Evolutionary conservation across 2,888 invertebrate genomes (phyloP).

Genomic region (Platypus cylindrus): DNA sequence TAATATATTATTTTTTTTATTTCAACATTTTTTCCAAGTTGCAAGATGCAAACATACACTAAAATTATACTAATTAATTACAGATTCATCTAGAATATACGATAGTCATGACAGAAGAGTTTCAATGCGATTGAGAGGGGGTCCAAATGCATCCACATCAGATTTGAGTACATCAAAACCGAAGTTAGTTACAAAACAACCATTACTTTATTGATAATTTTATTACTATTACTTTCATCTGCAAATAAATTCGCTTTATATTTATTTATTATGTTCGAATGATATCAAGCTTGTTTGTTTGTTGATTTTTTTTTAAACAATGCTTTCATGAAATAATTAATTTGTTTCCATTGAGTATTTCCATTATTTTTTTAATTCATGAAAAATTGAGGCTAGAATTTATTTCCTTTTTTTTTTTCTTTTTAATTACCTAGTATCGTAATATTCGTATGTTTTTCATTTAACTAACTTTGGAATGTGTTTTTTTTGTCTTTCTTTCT

Average conservation of each 20-base stretch:
- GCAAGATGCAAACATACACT: background rate
- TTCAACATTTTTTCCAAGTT: background rate
- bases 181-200: constrained; percentile 33
- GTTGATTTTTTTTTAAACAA: too few species aligned
- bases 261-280: background rate
- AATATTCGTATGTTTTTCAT: too few species aligned
- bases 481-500: too few species aligned
- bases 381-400: too few species aligned
- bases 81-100: constrained; percentile 32
- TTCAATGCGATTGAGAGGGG: constrained; percentile 33
- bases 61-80: constrained; percentile 10
- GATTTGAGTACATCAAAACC: constrained; percentile 37
- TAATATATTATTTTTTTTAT: background rate
- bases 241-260: background rate
- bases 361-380: too few species aligned
- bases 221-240: too few species aligned
- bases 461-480: too few species aligned
- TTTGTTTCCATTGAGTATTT: too few species aligned
- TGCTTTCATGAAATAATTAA: too few species aligned
- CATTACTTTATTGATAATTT: too few species aligned
- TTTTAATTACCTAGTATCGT: too few species aligned
- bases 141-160: constrained; percentile 35
- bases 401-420: too few species aligned
- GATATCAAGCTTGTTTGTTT: constrained; percentile 1
- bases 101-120: constrained; percentile 32